A percentile compares a stretch with the other conserved stretches of the same genome.
Conservation (phyloP, 2,113 vertebrate genomes). For the Callipepla squamata region DNA sequence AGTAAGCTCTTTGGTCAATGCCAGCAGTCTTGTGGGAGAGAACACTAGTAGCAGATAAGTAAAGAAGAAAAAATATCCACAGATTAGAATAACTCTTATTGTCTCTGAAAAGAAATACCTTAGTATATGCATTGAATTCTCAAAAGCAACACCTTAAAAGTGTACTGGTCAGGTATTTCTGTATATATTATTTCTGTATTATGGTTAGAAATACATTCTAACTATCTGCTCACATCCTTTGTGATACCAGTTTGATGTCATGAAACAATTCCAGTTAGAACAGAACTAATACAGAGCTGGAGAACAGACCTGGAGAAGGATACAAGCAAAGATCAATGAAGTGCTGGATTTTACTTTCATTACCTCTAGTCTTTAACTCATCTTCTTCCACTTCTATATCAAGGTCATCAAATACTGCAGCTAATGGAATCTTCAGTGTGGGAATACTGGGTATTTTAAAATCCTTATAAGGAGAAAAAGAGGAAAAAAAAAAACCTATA, state of each 20-base stretch:
- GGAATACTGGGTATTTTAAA: slow-evolving; percentile 86
- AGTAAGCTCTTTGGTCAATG: background rate
- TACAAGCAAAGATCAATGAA: background rate
- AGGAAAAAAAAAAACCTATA: background rate
- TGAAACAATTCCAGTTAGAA: background rate
- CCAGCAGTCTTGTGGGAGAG: background rate
- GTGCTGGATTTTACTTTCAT: background rate
- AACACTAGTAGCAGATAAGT: background rate
- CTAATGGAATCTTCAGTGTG: slow-evolving; percentile 86
- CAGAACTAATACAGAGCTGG: background rate
- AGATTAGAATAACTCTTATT: background rate
- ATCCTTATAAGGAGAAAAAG: slow-evolving; percentile 72
- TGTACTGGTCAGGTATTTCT: background rate
- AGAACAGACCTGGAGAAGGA: background rate
- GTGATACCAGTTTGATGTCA: background rate
- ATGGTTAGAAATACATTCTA: background rate
- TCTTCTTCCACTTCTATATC: slow-evolving; percentile 95
- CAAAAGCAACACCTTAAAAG: background rate
- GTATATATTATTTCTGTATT: no score
- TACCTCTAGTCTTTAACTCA: slow-evolving; percentile 91
- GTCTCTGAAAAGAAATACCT: background rate
- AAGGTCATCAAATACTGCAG: slow-evolving; percentile 89
- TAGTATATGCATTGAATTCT: background rate
- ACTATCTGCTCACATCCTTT: background rate
- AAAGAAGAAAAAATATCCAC: background rate